Conservation (phyloP, 2,797 vertebrate genomes). For the Tokudaia muenninki region DNA sequence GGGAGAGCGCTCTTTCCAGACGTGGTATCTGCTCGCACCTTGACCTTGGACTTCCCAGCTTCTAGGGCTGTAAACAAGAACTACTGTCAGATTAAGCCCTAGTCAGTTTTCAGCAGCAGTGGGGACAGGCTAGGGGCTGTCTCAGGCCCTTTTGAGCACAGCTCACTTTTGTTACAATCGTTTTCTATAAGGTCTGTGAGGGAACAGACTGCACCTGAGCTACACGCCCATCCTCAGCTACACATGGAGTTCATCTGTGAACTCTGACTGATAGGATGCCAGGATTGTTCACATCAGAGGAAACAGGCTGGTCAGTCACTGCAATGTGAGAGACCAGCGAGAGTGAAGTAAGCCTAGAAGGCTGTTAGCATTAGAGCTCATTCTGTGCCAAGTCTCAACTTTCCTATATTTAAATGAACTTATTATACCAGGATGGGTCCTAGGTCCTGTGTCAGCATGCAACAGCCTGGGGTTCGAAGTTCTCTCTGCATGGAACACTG, state of each 20-base stretch:
- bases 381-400: not conserved
- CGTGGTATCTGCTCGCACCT: fast-evolving
- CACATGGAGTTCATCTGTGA: not conserved
- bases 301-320: not conserved
- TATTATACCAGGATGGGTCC: too few species aligned
- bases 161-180: not conserved
- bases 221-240: not conserved
- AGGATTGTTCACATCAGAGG: not conserved
- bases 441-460: not conserved
- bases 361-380: fast-evolving
- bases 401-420: not conserved
- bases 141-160: not conserved
- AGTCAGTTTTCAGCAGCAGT: not conserved
- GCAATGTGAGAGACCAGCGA: too few species aligned
- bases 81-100: not conserved
- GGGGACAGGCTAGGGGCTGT: not conserved
- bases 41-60: not conserved
- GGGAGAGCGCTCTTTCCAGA: not conserved
- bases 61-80: not conserved
- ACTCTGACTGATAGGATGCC: too few species aligned
- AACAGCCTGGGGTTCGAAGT: too few species aligned
- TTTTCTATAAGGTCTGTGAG: not conserved
- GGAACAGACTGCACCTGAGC: not conserved
- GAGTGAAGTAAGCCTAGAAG: not conserved
- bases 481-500: not conserved